These are phyloP conservation scores for Agrochola circellaris DNA, from an alignment of 2,888 invertebrate genomes.

Conservation along the genomic window DNA sequence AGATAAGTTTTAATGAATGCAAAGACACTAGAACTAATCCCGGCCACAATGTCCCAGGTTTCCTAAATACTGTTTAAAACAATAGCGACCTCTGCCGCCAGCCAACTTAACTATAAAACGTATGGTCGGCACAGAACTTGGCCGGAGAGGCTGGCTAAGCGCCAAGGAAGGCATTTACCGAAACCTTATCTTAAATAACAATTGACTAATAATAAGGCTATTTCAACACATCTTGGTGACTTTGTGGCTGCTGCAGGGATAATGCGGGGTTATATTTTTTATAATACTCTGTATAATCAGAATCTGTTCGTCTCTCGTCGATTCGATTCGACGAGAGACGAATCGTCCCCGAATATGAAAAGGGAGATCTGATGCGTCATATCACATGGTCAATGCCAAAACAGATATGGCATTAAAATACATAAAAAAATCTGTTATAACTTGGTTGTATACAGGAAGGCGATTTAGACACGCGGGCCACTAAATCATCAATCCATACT, in stretches of 20 bases:
- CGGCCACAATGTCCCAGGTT: constrained; percentile 8
- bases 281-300: background rate
- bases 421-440: background rate
- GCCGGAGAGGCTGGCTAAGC: constrained; percentile 30
- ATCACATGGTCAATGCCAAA: background rate
- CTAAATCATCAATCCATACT: too few species aligned
- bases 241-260: constrained; percentile 2
- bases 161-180: constrained; percentile 48
- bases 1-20: constrained; percentile 42
- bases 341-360: background rate
- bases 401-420: background rate
- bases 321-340: too few species aligned
- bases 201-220: constrained; percentile 54
- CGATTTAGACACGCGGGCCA: too few species aligned
- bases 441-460: too few species aligned
- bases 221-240: constrained; percentile 26
- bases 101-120: constrained; percentile 21
- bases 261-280: background rate
- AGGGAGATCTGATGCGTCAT: background rate
- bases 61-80: constrained; percentile 51
- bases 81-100: constrained; percentile 31
- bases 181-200: constrained; percentile 58
- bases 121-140: constrained; percentile 41
- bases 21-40: constrained; percentile 24
- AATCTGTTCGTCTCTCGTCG: too few species aligned